These are phyloP conservation scores for Fringilla coelebs DNA, from an alignment of 2,797 vertebrate genomes.

Conservation along the genomic window DNA sequence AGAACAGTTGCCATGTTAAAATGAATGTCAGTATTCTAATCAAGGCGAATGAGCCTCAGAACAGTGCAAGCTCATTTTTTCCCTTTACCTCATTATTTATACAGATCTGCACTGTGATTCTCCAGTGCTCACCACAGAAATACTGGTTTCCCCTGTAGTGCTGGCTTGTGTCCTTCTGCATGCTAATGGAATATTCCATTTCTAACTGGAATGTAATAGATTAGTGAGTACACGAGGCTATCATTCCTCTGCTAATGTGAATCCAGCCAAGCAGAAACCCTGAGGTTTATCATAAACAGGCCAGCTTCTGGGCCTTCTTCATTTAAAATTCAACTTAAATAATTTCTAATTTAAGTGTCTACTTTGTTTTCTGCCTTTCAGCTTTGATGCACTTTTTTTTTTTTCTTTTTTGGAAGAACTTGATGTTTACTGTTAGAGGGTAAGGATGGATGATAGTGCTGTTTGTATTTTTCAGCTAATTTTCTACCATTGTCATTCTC, in stretches of 20 bases:
- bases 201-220: slow-evolving; percentile 62
- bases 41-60: slow-evolving; percentile 28
- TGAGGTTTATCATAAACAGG: slow-evolving; percentile 47
- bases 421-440: background rate
- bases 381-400: slow-evolving; percentile 18
- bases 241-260: slow-evolving; percentile 49
- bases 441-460: background rate
- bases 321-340: slow-evolving; percentile 66
- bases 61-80: slow-evolving; percentile 7
- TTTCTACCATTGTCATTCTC: slow-evolving; percentile 53
- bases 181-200: slow-evolving; percentile 65
- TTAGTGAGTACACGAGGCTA: slow-evolving; percentile 28
- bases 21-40: slow-evolving; percentile 41
- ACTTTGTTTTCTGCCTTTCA: slow-evolving; percentile 56
- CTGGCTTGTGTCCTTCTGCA: slow-evolving; percentile 36
- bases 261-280: slow-evolving; percentile 54
- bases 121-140: background rate
- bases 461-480: slow-evolving; percentile 45
- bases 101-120: background rate
- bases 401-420: background rate
- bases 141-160: background rate
- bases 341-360: slow-evolving; percentile 56
- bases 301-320: slow-evolving; percentile 52
- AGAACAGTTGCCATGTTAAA: slow-evolving; percentile 3
- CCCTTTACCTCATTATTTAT: slow-evolving; percentile 26